A percentile compares a stretch with the other conserved stretches of the same genome.
Evolutionary conservation across 2,797 vertebrate genomes (phyloP).

Genomic region (Melopsittacus undulatus): DNA sequence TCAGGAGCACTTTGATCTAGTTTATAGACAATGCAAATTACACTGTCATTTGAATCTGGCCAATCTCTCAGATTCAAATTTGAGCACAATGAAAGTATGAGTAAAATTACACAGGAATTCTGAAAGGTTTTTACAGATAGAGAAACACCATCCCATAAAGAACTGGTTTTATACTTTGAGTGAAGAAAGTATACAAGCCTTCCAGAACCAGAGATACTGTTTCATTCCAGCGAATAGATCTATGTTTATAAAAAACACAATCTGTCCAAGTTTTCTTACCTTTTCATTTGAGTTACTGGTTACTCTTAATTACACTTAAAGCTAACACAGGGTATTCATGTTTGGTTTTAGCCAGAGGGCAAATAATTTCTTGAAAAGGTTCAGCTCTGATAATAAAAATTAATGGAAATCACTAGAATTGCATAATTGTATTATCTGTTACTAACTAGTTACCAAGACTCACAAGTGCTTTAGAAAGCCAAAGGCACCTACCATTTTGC

Average conservation of each 20-base stretch:
- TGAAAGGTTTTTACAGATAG: not conserved
- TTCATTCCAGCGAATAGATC: not conserved
- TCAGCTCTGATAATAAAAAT: not conserved
- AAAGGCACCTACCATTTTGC: not conserved
- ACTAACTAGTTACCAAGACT: not conserved
- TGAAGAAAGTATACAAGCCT: not conserved
- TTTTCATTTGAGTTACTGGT: not conserved
- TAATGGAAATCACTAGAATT: not conserved
- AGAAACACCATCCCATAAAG: not conserved
- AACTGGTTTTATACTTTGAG: not conserved
- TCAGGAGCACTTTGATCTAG: not conserved
- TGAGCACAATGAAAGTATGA: not conserved
- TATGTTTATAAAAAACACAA: not conserved
- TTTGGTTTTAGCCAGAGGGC: not conserved
- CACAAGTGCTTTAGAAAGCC: not conserved
- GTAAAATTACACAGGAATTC: not conserved
- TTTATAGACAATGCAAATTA: not conserved
- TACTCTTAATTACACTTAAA: not conserved
- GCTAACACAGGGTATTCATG: not conserved
- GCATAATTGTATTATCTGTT: not conserved
- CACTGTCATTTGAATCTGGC: not conserved
- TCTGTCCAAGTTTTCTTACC: not conserved
- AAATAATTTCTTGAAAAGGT: not conserved
- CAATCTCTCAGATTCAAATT: not conserved
- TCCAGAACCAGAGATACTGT: not conserved